Percentiles rank a stretch among this genome's conserved stretches.
phyloP scores from a whole-genome alignment of 1,140 invertebrate species.

The Eriosoma lanigerum region DNA sequence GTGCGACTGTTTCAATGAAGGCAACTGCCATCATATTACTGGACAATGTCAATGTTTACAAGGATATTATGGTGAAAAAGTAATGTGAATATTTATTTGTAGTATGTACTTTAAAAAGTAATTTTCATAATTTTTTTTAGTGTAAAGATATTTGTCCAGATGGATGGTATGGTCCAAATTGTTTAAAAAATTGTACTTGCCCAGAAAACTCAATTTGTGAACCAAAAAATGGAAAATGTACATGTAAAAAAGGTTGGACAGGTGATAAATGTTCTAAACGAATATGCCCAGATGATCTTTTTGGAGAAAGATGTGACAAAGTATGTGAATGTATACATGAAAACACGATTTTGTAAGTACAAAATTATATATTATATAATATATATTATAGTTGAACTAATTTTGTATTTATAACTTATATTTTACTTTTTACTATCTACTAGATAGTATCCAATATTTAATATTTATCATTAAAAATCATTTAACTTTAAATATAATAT shows the following conservation, averaged over 20 bases:
- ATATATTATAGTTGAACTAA: too few relatives aligned
- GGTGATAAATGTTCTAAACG: slow-evolving; percentile 71
- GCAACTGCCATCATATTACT: slow-evolving; percentile 75
- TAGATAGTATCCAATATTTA: too few relatives aligned
- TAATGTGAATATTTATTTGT: slow-evolving; percentile 57
- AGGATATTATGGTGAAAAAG: slow-evolving; percentile 75
- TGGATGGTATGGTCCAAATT: slow-evolving; percentile 77
- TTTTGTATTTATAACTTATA: too few relatives aligned
- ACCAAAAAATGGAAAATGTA: slow-evolving; percentile 69
- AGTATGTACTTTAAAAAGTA: neutral
- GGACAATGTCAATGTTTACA: slow-evolving; percentile 74
- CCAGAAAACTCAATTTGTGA: slow-evolving; percentile 69
- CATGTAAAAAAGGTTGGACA: slow-evolving; percentile 74
- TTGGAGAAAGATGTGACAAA: slow-evolving; percentile 71
- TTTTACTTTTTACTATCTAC: too few relatives aligned
- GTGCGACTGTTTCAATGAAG: slow-evolving; percentile 89
- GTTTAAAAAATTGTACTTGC: slow-evolving; percentile 73
- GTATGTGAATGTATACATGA: slow-evolving; percentile 73
- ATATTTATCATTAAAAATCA: too few relatives aligned
- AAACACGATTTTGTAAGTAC: slow-evolving; percentile 69
- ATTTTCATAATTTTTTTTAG: slow-evolving; percentile 59
- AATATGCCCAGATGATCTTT: slow-evolving; percentile 68
- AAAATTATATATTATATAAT: too few relatives aligned
- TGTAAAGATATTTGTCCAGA: slow-evolving; percentile 76
- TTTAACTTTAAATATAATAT: too few relatives aligned